Evolutionary conservation across 2,113 vertebrate genomes (phyloP), one percentile per base, ranked within the genome.

Genomic region (Zosterops hypoxanthus): DNA sequence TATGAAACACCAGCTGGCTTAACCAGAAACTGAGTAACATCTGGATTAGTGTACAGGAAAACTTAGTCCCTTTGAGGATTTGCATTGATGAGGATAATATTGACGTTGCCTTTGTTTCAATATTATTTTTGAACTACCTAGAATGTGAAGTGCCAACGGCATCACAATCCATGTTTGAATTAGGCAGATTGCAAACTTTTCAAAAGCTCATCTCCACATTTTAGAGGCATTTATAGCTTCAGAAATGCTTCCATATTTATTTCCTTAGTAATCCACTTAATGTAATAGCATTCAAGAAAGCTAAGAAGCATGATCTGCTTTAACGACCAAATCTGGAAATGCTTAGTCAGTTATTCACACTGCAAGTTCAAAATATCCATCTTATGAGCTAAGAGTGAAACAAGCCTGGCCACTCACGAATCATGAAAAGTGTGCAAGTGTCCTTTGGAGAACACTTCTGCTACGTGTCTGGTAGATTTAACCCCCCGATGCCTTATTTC

Each of bases 221-320:
- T 94, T 47, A 73, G 71, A 81, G 84, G 24, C 68, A 85, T 82
- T 89, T 91, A 57, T 70, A 55, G 28, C 82, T 82, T 42, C 57
- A 89, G 64, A 88, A 90, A 75, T 56, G 20, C 14, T 91, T 92
- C 77, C 84, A 57, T 82, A 92, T 89, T 94, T 95, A 76, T 89
- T 89, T 96, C 70, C 49, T 28, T 76, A 31, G 14, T 92, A 97
- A 96, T 95, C 97, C 76, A 93, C 76, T 96, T 94, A 98, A 95
- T 72, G 77, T 96, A 97, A 97, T 89, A 97, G 53, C 90, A 94
- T 97, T 97, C 10, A 34, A 96, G 82, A 96, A 97, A 97, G 92
- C 94, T 97, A 93, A 97, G 97, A 96, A 96, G 92, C 50, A 94
- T 97, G 96, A 97, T 96, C 93, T 97, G 60, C 94, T 97, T 97